Evolutionary conservation across 2,888 invertebrate species (phyloP).

Genomic region (Tinea pellionella): DNA sequence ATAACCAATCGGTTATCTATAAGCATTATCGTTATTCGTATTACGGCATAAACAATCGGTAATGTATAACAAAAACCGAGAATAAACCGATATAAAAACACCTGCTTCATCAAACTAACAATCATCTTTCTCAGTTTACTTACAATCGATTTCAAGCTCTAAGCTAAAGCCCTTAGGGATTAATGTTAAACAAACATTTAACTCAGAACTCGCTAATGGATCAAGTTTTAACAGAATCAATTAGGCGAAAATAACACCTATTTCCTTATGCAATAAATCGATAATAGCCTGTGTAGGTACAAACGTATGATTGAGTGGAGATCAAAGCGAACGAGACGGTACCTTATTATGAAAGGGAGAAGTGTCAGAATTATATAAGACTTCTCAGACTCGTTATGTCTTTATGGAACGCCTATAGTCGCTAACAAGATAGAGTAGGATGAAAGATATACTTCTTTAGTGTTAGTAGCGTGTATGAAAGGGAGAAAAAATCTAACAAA

Average conservation of each 20-base stretch:
- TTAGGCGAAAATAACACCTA: constrained; percentile 64
- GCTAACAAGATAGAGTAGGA: constrained; percentile 62
- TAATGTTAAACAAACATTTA: background rate
- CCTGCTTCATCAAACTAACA: constrained; percentile 62
- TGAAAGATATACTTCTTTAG: constrained; percentile 26
- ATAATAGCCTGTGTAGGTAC: constrained; percentile 41
- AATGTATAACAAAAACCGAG: constrained; percentile 55
- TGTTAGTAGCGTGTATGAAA: constrained; percentile 27
- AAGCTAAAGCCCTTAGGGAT: background rate
- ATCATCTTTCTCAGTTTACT: constrained; percentile 50
- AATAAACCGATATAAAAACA: constrained; percentile 63
- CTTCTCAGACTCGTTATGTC: constrained; percentile 63
- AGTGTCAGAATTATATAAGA: constrained; percentile 66
- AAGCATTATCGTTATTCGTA: constrained; percentile 8
- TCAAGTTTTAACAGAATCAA: constrained; percentile 28
- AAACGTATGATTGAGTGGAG: background rate
- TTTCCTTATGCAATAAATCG: constrained; percentile 56
- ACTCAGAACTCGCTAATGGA: background rate
- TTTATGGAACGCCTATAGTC: constrained; percentile 52
- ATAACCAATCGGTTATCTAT: constrained; percentile 3
- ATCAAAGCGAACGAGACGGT: constrained; percentile 44
- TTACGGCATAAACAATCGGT: constrained; percentile 8
- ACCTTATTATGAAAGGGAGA: constrained; percentile 64
- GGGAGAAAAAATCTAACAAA: constrained; percentile 50
- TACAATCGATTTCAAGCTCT: constrained; percentile 29